phyloP scores from a whole-genome alignment of 2,113 vertebrate genomes.

The Litocranius walleri region DNA sequence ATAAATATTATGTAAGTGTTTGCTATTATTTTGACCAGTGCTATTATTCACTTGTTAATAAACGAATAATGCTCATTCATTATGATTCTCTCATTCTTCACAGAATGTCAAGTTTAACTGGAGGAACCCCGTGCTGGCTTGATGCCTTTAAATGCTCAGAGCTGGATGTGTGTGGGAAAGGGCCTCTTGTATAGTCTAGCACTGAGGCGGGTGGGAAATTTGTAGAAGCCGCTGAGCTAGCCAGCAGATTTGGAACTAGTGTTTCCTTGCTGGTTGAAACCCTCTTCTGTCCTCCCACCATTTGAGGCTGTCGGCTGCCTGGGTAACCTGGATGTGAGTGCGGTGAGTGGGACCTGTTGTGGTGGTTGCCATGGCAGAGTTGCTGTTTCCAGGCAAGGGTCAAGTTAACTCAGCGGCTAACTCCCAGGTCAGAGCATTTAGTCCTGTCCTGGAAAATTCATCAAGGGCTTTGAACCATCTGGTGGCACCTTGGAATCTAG shows the following conservation, averaged over 20 bases:
- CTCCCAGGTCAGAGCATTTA: background rate
- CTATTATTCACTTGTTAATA: background rate
- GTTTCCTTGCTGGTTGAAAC: background rate
- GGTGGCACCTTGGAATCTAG: background rate
- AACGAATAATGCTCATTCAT: background rate
- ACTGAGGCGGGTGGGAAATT: background rate
- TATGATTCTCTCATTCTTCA: background rate
- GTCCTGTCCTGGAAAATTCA: background rate
- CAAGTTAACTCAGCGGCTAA: background rate
- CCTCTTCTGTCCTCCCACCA: background rate
- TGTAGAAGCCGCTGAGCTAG: accelerated
- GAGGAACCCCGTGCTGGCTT: background rate
- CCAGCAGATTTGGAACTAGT: background rate
- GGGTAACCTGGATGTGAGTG: accelerated
- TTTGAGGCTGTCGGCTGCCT: background rate
- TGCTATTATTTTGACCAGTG: background rate
- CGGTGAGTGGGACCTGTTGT: background rate
- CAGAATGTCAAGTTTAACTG: background rate
- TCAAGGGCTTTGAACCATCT: background rate
- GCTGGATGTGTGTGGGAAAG: background rate
- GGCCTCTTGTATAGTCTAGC: accelerated
- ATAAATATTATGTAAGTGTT: background rate
- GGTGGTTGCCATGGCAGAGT: background rate
- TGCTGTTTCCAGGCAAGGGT: accelerated
- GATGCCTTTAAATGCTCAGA: background rate